Evolutionary conservation across 2,113 vertebrate species (phyloP).

Genomic region (Nanorana parkeri): DNA sequence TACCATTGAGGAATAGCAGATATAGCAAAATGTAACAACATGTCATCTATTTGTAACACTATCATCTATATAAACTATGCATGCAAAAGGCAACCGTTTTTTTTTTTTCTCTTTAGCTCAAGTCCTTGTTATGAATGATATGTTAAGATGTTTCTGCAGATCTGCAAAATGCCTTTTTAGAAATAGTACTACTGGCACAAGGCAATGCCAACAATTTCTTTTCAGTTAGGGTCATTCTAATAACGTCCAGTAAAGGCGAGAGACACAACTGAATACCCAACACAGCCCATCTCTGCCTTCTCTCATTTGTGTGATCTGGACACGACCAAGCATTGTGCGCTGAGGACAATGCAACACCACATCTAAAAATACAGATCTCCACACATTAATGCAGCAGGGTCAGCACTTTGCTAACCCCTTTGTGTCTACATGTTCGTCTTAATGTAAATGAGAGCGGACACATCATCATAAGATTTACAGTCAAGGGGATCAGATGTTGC

Average conservation of each 20-base stretch:
- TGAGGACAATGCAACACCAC: neutral
- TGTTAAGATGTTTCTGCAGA: neutral
- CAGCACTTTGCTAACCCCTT: slow-evolving; percentile 35
- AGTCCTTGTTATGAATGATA: neutral
- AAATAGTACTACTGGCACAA: neutral
- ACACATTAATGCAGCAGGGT: slow-evolving; percentile 13
- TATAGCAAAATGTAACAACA: too few species aligned
- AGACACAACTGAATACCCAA: neutral
- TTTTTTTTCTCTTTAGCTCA: too few species aligned
- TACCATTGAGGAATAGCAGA: too few species aligned
- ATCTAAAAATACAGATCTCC: slow-evolving; percentile 10
- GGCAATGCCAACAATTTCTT: neutral
- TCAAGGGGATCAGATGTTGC: slow-evolving; percentile 34
- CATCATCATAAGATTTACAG: slow-evolving; percentile 54
- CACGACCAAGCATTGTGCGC: slow-evolving; percentile 12
- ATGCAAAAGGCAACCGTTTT: too few species aligned
- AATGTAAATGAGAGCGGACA: slow-evolving; percentile 40
- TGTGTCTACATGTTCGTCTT: slow-evolving; percentile 24
- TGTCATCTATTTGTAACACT: too few species aligned
- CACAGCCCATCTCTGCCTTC: slow-evolving; percentile 12
- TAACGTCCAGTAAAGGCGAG: neutral
- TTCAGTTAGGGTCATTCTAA: slow-evolving; percentile 15
- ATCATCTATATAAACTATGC: too few species aligned
- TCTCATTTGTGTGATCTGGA: slow-evolving; percentile 20
- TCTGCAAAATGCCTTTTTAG: neutral